Conservation (phyloP, 2,888 invertebrate species). For the Drosophila heteroneura region DNA sequence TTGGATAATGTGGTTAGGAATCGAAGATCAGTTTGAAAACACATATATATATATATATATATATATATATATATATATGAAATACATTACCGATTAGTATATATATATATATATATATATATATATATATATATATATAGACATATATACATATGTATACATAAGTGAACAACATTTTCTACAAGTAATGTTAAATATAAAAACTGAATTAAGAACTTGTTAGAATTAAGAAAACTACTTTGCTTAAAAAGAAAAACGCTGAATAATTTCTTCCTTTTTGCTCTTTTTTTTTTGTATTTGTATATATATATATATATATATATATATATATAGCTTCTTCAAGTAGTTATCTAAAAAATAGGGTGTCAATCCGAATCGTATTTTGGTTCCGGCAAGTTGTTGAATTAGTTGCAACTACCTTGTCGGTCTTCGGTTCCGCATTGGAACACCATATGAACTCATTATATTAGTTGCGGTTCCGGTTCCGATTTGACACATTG, state of each 20-base stretch:
- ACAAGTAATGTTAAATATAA: too few species aligned
- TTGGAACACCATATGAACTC: too few species aligned
- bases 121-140: too few species aligned
- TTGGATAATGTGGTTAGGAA: neutral
- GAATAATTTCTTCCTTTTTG: rapidly evolving
- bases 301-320: too few species aligned
- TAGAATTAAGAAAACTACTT: neutral
- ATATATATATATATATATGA: too few species aligned
- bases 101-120: too few species aligned
- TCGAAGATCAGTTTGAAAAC: neutral
- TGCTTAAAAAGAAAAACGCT: neutral
- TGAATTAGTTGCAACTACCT: neutral
- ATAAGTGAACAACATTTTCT: too few species aligned
- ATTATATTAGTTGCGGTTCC: neutral
- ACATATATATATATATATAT: too few species aligned
- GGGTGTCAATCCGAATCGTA: neutral
- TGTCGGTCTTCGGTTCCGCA: neutral
- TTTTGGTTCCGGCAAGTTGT: neutral
- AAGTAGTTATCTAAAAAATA: too few species aligned
- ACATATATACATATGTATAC: too few species aligned
- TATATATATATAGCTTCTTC: neutral
- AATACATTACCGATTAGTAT: too few species aligned
- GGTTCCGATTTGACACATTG: neutral
- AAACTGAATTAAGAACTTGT: neutral
- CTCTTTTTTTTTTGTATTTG: too few species aligned